Base-by-base conservation (phyloP, 2,113 vertebrate species). In the Clarias magur region DNA sequence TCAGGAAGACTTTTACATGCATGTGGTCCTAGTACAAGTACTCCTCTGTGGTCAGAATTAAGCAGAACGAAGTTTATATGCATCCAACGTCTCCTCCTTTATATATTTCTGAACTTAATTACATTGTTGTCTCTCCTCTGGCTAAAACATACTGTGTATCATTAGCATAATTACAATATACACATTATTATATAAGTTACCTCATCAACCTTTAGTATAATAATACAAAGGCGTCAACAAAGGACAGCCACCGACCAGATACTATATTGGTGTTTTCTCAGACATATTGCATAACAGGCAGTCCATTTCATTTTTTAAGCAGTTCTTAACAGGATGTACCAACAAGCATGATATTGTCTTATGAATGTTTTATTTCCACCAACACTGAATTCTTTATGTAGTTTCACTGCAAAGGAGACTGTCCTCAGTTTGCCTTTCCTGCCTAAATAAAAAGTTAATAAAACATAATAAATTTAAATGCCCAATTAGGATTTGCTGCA, bases 401-500 rank as follows among this genome's bases (percentile, higher is more conserved):
- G 27, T 57, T 38, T 27, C 53, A 56, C 53, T 67, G 53, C 72
- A 65, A 85, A 79, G 15, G 53, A 80, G 8, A 67, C 13, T 78
- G 63, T 79, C 85, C 75, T 86, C 65, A 75, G 84, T 75, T 65
- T 27, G 84, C 70, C 42, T 85, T 54, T 30, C 34, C 38, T 75
- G 25, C 53, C n/a, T 86, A 70, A 68, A 70, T 59, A 59, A 86
- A 79, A 85, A 70, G 17, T 70, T 82, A 82, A 72, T 81, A 53
- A 53, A 79, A 78, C 62, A 38, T 19, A 88, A 80, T 80, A 56
- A 57, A 83, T 79, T 68, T 10, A n/a, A 62, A 79, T 85, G 48
- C 63, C n/a, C 73, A 65, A 79, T 83, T 83, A 82, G 30, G 79
- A 72, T 72, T 86, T 82, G 79, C 79, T 38, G 76, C 85, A 57